Evolutionary conservation across 37 sponge, comb jelly and placozoan species (phyloP).

Genomic region (Haliclona indistincta): DNA sequence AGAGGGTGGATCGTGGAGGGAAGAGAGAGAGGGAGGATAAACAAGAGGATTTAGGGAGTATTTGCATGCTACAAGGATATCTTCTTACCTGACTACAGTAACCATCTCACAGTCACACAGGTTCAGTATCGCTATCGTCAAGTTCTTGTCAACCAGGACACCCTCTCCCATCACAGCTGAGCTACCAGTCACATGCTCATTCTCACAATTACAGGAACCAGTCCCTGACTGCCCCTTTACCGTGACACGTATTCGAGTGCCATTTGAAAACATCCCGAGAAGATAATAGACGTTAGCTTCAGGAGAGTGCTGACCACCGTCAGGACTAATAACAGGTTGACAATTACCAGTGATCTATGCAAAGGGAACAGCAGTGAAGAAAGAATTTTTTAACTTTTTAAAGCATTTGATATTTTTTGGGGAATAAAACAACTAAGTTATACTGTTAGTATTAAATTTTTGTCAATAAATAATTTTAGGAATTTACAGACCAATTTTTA

Average conservation of each 20-base stretch:
- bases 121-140: slow-evolving; percentile 9
- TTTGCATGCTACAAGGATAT: not conserved
- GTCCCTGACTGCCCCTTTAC: not conserved
- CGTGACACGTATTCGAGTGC: slow-evolving; percentile 16
- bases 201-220: not conserved
- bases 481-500: not conserved
- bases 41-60: too few species aligned
- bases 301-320: not conserved
- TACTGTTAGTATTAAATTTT: not conserved
- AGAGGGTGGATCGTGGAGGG: not conserved
- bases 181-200: not conserved
- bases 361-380: not conserved
- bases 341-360: not conserved
- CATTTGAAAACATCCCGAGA: slow-evolving; percentile 22
- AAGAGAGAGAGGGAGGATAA: not conserved
- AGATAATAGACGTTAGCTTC: slow-evolving; percentile 20
- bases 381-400: not conserved
- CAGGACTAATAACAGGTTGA: not conserved
- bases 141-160: not conserved
- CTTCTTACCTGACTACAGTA: not conserved
- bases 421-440: not conserved
- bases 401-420: not conserved
- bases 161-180: not conserved
- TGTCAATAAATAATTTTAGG: not conserved
- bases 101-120: slow-evolving; percentile 4